Conservation (phyloP, 1,140 invertebrate species). For the Drosophila serrata region DNA sequence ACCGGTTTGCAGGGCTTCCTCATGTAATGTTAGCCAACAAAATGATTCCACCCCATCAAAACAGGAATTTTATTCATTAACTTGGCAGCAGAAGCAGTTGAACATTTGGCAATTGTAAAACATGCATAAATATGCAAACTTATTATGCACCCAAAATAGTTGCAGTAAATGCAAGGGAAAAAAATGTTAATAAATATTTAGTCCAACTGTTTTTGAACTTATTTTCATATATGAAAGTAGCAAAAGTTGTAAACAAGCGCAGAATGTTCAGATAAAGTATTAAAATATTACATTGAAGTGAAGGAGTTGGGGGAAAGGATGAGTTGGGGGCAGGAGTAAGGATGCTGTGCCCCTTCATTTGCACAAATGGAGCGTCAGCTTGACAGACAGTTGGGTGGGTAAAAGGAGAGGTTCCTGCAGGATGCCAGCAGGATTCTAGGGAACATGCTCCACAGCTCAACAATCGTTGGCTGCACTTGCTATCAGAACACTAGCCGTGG, state of each 20-base stretch:
- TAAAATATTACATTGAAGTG: constrained; percentile 56
- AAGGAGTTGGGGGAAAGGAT: background rate
- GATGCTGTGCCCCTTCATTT: constrained; percentile 32
- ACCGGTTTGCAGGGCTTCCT: constrained; percentile 31
- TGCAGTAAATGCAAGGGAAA: constrained; percentile 19
- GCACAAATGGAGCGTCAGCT: constrained; percentile 61
- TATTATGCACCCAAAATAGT: constrained; percentile 44
- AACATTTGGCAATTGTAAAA: constrained; percentile 42
- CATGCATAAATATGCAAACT: constrained; percentile 47
- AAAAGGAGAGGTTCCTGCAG: constrained; percentile 9
- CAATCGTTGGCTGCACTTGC: constrained; percentile 35
- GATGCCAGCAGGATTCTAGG: constrained; percentile 18
- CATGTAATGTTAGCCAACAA: constrained; percentile 13
- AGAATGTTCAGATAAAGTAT: constrained; percentile 63
- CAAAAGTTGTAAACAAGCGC: constrained; percentile 64
- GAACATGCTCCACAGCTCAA: constrained; percentile 12
- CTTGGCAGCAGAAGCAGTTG: constrained; percentile 2
- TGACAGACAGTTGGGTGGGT: constrained; percentile 34
- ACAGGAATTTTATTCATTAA: constrained; percentile 48
- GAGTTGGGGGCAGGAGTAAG: background rate
- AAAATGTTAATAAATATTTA: constrained; percentile 75
- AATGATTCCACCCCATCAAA: constrained; percentile 21
- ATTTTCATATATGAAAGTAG: constrained; percentile 55
- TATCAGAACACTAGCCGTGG: constrained; percentile 8
- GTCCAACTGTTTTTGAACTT: constrained; percentile 64